phyloP scores from a whole-genome alignment of 2,113 vertebrate species.

The human region DNA sequence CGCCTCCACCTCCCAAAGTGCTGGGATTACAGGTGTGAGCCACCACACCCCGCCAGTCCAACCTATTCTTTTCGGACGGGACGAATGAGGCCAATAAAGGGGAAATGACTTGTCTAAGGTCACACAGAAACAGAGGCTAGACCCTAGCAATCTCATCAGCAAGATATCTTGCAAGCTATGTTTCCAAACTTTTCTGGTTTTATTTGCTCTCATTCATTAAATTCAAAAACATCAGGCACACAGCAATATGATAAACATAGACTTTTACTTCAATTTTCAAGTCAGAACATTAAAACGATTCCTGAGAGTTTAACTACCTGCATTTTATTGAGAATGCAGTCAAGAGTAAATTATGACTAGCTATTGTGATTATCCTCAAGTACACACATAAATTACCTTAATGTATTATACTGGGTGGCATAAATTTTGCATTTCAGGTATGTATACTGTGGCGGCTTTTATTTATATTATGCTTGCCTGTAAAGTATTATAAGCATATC shows the following conservation, averaged over 20 bases:
- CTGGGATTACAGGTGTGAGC: too few species aligned
- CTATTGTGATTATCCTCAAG: not conserved
- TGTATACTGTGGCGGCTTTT: not conserved
- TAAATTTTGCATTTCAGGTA: not conserved
- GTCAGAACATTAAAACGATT: conserved; percentile 67
- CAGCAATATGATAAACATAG: not conserved
- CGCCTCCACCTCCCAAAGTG: too few species aligned
- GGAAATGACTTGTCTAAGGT: not conserved
- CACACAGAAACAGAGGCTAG: not conserved
- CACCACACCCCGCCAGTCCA: not conserved
- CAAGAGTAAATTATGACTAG: conserved; percentile 44
- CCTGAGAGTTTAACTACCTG: conserved; percentile 74
- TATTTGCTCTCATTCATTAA: conserved; percentile 56
- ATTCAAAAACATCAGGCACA: conserved; percentile 50
- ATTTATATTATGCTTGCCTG: not conserved
- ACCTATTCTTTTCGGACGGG: not conserved
- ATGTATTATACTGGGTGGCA: not conserved
- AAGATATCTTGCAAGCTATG: not conserved
- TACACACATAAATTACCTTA: not conserved
- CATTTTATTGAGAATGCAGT: conserved; percentile 58
- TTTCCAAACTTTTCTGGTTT: conserved; percentile 19
- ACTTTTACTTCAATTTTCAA: conserved; percentile 56
- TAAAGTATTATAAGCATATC: not conserved
- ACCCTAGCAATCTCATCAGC: too few species aligned
- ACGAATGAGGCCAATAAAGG: not conserved